Evolutionary conservation across 2,797 vertebrate genomes (phyloP), one percentile per base, ranked within the genome.

Genomic region (Trematomus bernacchii): DNA sequence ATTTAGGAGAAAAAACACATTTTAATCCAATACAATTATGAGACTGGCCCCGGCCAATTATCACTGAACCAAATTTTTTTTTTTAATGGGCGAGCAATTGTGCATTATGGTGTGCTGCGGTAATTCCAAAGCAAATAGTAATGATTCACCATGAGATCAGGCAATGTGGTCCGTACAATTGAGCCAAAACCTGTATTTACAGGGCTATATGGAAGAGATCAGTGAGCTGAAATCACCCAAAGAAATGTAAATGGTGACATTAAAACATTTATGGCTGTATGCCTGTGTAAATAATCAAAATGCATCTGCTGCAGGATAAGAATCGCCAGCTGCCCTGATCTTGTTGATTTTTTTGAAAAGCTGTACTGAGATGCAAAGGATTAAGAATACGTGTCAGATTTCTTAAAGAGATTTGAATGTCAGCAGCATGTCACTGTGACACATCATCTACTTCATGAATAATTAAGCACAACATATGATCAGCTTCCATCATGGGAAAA

Each of bases 381-480:
- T 69, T 58, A 43, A 43, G 33, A 27, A 55, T 66, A 50, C 12
- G 47, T 62, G 50, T 71, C 42, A 78, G 57, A 73, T 27, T 27
- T 27, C 27, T 27, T 27, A 27, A 27, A 27, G 27, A 27, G 27
- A 27, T 67, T 67, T 43, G 10, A 42, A 42, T 64, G 58, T 57
- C 50, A 21, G 71, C 47, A 55, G 54, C 27, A n/a, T 54, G 62
- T 43, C 51, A 40, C 18, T 30, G 15, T 47, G 57, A 73, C 67
- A 67, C 23, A 63, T 74, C 9, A 43, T 75, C 70, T 18, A 52
- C 33, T 33, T 69, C 19, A 47, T 59, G 47, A 75, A 47, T 81
- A 63, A 73, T 65, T 42, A 51, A 53, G 37, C n/a, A 69, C 16
- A 61, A 9, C 14, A 66, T 43, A 43, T 62, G 53, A 70, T 61